Base-by-base conservation (phyloP, 2,113 vertebrate genomes). In the Aythya baeri region DNA sequence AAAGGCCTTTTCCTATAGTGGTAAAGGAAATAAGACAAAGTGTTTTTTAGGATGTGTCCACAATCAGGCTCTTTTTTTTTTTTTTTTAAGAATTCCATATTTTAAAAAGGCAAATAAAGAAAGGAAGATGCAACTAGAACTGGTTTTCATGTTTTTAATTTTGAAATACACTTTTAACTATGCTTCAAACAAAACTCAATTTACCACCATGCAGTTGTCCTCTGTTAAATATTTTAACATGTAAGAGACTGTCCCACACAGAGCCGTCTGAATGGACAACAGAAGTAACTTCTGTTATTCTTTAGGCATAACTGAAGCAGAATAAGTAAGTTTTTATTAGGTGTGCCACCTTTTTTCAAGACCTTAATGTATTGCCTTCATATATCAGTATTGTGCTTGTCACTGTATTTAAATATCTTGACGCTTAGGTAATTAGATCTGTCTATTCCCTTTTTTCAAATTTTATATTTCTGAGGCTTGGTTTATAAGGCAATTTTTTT, bases 81-180 rank as follows among this genome's bases (percentile, higher is more conserved):
- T 89, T 4, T 77, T 67, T 67, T n/a, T 86, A 4, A 12, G 15
- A 25, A 16, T 73, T 88, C 49, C 0, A 0, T n/a, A 3, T 34
- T 71, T 83, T 78, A 55, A 15, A 71, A 80, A 29, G 20, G 20
- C 34, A 17, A 50, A 27, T 73, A 50, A 68, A 22, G 18, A 7
- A 34, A 72, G 70, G 62, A 81, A 63, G 41, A 62, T 4, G 3
- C 12, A 59, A 54, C 5, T 29, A 77, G 50, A 92, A 18, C n/a
- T 50, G 6, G 4, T 80, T 36, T 55, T 63, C 18, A 5, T 32
- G 22, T 17, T 4, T 88, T 83, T 65, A n/a, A 31, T 71, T 71
- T 78, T 72, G 38, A 84, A 92, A 75, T 75, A 29, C 5, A 12
- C 73, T 88, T 76, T 80, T 5, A 3, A 29, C n/a, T 83, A 15